These are phyloP conservation scores for Caenorhabditis sulstoni DNA, from an alignment of 2,888 invertebrate species.

Conservation along the genomic window DNA sequence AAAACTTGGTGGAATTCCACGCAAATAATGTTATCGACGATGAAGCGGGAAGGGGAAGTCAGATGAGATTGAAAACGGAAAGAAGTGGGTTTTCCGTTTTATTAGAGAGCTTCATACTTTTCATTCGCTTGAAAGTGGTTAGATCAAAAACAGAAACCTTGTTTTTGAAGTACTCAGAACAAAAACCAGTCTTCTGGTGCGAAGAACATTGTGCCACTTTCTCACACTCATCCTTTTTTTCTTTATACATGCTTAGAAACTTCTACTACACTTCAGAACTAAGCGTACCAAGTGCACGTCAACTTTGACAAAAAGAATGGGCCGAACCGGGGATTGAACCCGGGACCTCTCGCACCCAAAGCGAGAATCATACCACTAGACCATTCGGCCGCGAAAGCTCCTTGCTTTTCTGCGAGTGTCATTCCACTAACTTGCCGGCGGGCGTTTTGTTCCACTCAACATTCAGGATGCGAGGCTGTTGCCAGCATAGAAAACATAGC, in stretches of 20 bases:
- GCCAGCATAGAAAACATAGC: background rate
- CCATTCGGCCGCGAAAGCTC: conserved; percentile 69
- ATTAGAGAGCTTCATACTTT: too few species aligned
- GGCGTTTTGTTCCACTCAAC: background rate
- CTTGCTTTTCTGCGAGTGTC: conserved; percentile 12
- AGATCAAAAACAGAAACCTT: conserved; percentile 17
- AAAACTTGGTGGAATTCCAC: too few species aligned
- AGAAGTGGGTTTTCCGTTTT: background rate
- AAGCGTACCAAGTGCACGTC: background rate
- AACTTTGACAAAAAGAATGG: conserved; percentile 52
- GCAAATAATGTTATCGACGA: conserved; percentile 28
- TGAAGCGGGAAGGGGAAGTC: background rate
- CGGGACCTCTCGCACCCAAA: conserved; percentile 81
- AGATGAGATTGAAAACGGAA: conserved; percentile 4
- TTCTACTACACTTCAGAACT: background rate
- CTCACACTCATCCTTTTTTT: background rate
- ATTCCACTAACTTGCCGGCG: conserved; percentile 12
- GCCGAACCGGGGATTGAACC: conserved; percentile 78
- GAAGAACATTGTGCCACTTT: conserved; percentile 25
- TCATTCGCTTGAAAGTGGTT: too few species aligned
- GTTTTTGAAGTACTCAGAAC: too few species aligned
- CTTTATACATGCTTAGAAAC: conserved; percentile 7
- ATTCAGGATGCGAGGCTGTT: background rate
- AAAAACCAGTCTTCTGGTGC: too few species aligned
- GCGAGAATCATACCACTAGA: conserved; percentile 81